These are phyloP conservation scores for Diplolepis rosae DNA, from an alignment of 2,888 invertebrate species.

Conservation along the genomic window DNA sequence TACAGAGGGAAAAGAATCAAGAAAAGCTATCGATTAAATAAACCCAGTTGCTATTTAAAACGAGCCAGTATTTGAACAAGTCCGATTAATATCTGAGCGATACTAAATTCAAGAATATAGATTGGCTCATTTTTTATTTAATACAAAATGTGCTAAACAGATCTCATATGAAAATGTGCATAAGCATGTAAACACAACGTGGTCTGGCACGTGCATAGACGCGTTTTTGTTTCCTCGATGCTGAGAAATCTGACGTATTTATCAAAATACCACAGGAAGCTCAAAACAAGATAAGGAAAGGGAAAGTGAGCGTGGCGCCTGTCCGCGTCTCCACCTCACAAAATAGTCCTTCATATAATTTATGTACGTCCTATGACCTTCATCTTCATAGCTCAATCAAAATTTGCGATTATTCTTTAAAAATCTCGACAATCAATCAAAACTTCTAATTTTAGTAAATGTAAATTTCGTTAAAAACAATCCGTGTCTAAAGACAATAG, in stretches of 20 bases:
- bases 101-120: neutral
- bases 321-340: neutral
- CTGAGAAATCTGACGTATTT: conserved; percentile 66
- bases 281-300: conserved; percentile 54
- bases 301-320: conserved; percentile 33
- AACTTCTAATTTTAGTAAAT: no score
- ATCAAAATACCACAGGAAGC: conserved; percentile 66
- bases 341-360: neutral
- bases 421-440: neutral
- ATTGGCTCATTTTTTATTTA: neutral
- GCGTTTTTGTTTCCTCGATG: conserved; percentile 3
- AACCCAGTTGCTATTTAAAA: conserved; percentile 47
- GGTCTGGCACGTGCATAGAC: neutral
- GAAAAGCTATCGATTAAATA: conserved; percentile 70
- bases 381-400: conserved; percentile 26
- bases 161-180: neutral
- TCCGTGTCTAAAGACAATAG: no score
- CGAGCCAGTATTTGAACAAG: neutral
- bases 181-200: neutral
- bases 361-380: neutral
- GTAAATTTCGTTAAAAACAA: no score
- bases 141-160: neutral
- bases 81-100: neutral
- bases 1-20: conserved; percentile 51
- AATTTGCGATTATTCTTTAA: neutral